Percentiles rank a stretch among this genome's conserved stretches.
phyloP scores from a whole-genome alignment of 2,888 invertebrate genomes.

The Xestia xanthographa region DNA sequence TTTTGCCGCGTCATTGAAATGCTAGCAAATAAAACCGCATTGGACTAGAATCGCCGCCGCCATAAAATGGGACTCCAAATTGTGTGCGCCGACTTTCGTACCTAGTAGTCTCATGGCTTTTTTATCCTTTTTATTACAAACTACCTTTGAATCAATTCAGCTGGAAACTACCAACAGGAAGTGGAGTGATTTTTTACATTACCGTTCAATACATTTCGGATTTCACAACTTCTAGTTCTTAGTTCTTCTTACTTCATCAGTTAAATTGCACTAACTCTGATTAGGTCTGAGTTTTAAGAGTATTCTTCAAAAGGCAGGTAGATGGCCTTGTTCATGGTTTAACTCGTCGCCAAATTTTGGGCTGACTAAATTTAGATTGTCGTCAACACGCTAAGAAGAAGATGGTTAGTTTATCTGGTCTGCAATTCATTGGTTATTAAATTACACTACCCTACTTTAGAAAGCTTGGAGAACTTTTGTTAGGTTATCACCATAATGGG shows the following conservation, averaged over 20 bases:
- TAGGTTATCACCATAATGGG: constrained; percentile 3
- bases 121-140: constrained; percentile 53
- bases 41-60: constrained; percentile 53
- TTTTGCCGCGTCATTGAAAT: constrained; percentile 58
- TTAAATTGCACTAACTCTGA: neutral
- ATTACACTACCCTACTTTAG: neutral
- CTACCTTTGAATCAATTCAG: constrained; percentile 57
- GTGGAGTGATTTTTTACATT: constrained; percentile 18
- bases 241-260: neutral
- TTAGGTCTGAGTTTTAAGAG: neutral
- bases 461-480: neutral
- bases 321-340: neutral
- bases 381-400: neutral
- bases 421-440: neutral
- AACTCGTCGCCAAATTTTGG: neutral
- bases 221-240: neutral
- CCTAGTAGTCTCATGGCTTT: constrained; percentile 37
- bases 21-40: constrained; percentile 59
- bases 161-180: constrained; percentile 31
- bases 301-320: neutral
- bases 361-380: neutral
- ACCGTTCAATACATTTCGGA: constrained; percentile 3
- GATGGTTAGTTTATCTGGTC: neutral
- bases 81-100: constrained; percentile 50
- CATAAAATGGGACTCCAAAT: constrained; percentile 61